phyloP scores from a whole-genome alignment of 1,140 invertebrate genomes.

The Aphelinus certus region DNA sequence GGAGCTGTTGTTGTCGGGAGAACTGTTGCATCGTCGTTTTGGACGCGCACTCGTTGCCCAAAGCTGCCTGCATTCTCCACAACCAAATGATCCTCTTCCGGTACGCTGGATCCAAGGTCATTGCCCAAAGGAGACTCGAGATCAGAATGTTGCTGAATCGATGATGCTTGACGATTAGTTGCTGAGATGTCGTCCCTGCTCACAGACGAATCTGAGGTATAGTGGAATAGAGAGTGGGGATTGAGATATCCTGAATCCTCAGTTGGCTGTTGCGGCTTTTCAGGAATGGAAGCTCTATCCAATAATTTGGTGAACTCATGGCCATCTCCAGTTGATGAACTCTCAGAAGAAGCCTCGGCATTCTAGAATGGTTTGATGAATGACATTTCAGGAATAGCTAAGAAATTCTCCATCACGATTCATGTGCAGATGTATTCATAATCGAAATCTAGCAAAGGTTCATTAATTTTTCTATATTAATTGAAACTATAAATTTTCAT shows the following conservation, averaged over 20 bases:
- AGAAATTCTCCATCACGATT: too few species aligned
- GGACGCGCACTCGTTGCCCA: slow-evolving; percentile 40
- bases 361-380: too few species aligned
- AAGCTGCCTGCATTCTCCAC: slow-evolving; percentile 48
- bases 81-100: slow-evolving; percentile 46
- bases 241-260: background rate
- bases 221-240: too few species aligned
- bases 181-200: background rate
- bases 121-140: background rate
- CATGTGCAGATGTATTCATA: too few species aligned
- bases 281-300: background rate
- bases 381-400: too few species aligned
- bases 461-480: too few species aligned
- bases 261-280: background rate
- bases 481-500: too few species aligned
- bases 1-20: background rate
- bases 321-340: too few species aligned
- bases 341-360: too few species aligned
- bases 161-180: background rate
- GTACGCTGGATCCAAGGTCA: slow-evolving; percentile 21
- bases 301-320: background rate
- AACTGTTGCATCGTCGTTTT: background rate
- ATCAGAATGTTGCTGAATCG: background rate
- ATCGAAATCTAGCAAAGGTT: too few species aligned
- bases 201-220: background rate